A percentile compares a stretch with the other conserved stretches of the same genome.
phyloP scores from a whole-genome alignment of 2,113 vertebrate species.

The Oncorhynchus tshawytscha region DNA sequence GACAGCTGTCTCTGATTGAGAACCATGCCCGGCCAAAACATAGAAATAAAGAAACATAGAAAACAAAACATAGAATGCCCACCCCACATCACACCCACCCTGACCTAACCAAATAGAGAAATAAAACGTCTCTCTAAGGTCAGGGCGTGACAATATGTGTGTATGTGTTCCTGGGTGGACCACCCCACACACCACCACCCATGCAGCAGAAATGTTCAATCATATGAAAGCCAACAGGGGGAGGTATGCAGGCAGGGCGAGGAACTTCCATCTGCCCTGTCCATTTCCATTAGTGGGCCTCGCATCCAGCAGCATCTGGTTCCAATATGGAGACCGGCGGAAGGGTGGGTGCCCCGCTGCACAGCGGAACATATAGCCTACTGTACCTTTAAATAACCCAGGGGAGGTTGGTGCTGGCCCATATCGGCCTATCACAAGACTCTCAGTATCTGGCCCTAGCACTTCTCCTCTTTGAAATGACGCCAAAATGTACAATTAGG shows the following conservation, averaged over 20 bases:
- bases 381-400: conserved; percentile 82
- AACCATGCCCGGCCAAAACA: no score
- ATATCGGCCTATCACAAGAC: conserved; percentile 72
- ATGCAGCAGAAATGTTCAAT: conserved; percentile 62
- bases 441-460: conserved; percentile 74
- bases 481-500: conserved; percentile 80
- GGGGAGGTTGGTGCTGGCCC: conserved; percentile 74
- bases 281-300: conserved; percentile 79
- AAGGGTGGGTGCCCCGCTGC: conserved; percentile 78
- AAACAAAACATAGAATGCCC: no score
- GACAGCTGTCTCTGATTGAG: no score
- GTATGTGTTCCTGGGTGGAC: conserved; percentile 2
- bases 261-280: conserved; percentile 76
- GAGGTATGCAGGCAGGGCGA: conserved; percentile 74
- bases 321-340: conserved; percentile 80
- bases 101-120: no score
- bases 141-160: neutral
- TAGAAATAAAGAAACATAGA: no score
- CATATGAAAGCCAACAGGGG: conserved; percentile 77
- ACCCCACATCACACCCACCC: no score
- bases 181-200: conserved; percentile 17
- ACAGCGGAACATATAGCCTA: conserved; percentile 80
- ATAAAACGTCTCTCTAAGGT: no score
- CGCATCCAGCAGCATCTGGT: conserved; percentile 81
- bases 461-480: conserved; percentile 73